Conservation (phyloP, 2,888 invertebrate species). For the Biston stratarius region DNA sequence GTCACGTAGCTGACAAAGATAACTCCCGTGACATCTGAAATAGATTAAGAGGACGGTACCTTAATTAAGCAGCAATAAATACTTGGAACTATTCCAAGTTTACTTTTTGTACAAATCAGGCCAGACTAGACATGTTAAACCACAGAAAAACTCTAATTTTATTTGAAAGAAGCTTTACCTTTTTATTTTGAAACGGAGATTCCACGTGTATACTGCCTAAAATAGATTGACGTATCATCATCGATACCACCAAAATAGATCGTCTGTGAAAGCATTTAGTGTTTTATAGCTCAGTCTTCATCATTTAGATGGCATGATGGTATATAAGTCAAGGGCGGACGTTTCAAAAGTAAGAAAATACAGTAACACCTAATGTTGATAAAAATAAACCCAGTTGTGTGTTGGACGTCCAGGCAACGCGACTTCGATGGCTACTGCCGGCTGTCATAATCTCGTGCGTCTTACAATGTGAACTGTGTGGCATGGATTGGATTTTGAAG, state of each 20-base stretch:
- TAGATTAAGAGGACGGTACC: constrained; percentile 13
- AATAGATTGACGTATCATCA: constrained; percentile 49
- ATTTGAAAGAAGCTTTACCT: neutral
- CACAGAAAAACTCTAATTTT: neutral
- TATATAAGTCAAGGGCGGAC: constrained; percentile 80
- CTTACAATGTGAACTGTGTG: constrained; percentile 20
- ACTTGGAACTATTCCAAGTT: constrained; percentile 14
- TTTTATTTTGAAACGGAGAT: constrained; percentile 28
- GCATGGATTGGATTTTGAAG: constrained; percentile 36
- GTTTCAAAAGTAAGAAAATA: constrained; percentile 67
- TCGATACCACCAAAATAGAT: constrained; percentile 46
- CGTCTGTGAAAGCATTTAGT: constrained; percentile 30
- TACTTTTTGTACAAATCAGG: constrained; percentile 10
- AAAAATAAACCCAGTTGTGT: constrained; percentile 81
- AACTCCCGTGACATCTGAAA: neutral
- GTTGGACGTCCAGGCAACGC: constrained; percentile 49
- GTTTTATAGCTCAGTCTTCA: constrained; percentile 46
- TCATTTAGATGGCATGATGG: constrained; percentile 44
- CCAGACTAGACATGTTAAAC: neutral
- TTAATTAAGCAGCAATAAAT: constrained; percentile 19
- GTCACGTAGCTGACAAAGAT: neutral
- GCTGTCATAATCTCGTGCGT: constrained; percentile 14
- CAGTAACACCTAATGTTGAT: constrained; percentile 72
- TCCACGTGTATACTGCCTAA: constrained; percentile 9
- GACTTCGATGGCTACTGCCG: constrained; percentile 21